phyloP scores from a whole-genome alignment of 1,140 invertebrate species.

The Brachionus rotundiformis region DNA sequence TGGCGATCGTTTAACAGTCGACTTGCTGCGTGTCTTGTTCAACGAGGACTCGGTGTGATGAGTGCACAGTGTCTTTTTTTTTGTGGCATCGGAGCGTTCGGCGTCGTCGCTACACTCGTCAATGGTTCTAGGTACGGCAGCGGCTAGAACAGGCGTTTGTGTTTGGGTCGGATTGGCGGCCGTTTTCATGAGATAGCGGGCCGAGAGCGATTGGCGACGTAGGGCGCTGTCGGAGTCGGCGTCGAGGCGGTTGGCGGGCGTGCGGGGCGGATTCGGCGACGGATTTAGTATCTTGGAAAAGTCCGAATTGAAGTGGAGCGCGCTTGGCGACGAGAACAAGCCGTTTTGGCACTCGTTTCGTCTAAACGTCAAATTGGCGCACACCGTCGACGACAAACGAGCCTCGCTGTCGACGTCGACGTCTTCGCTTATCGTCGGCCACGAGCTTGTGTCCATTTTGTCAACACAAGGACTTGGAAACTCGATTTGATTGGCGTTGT shows the following conservation, averaged over 20 bases:
- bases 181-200: constrained; percentile 5
- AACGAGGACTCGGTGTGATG: constrained; percentile 4
- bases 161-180: too few relatives aligned
- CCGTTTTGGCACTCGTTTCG: too few relatives aligned
- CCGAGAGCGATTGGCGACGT: not conserved
- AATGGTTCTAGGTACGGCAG: not conserved
- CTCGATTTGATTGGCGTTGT: not conserved
- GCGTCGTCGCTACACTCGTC: too few relatives aligned
- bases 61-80: not conserved
- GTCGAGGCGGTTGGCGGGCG: not conserved
- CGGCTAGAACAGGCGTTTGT: not conserved
- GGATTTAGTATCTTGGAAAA: constrained; percentile 34
- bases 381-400: not conserved
- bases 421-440: not conserved
- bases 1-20: not conserved
- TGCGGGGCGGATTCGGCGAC: not conserved
- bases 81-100: too few relatives aligned
- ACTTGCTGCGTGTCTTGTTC: not conserved
- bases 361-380: not conserved
- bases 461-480: constrained; percentile 33
- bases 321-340: too few relatives aligned
- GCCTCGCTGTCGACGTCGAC: not conserved
- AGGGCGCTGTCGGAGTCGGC: not conserved
- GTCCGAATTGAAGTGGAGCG: not conserved
- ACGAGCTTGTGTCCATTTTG: not conserved